Evolutionary conservation across 2,797 vertebrate genomes (phyloP), one percentile per base, ranked within the genome.

Genomic region (Labeo calbasu): DNA sequence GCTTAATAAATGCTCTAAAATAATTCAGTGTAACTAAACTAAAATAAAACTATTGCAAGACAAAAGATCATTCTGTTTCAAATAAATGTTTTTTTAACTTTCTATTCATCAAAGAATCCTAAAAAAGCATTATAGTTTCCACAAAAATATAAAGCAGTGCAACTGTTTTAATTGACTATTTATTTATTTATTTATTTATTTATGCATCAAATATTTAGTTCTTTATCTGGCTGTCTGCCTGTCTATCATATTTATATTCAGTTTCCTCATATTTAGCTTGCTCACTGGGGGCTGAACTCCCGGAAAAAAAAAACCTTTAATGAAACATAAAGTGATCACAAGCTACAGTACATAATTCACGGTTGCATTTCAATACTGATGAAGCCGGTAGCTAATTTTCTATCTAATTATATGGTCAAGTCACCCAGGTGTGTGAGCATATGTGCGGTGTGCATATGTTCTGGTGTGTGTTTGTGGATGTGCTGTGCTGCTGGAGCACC

Each of bases 401-500:
- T 5, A 77, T 66, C 48, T 59, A 83, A 77, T 83, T 83, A 77
- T 70, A 36, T 77, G 77, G 70, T 61, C 40, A 32, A 77, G 25
- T 59, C 63, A 48, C 25, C 57, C 70, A 85, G 78, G 50, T 63
- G 70, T 76, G 32, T 17, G 59, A 75, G 59, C 66, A 75, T 75
- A 48, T 79, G 70, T 83, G 28, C 21, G 0, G 21, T 55, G 73
- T 80, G 66, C 63, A 12, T 48, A 13, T 12, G 21, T 13, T n/a
- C 15, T 46, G 68, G 59, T 68, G 36, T 72, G 66, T 77, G 72
- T 71, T 61, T 83, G 79, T 72, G 71, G 46, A 63, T 72, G 66
- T 21, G 75, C 68, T 84, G 77, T 73, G 66, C 59, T 81, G n/a
- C 71, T 85, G 69, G 6, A 89, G 66, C 83, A 88, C 86, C 86